Evolutionary conservation across 2,113 vertebrate genomes (phyloP), one percentile per base, ranked within the genome.

Genomic region (Pipra filicauda): DNA sequence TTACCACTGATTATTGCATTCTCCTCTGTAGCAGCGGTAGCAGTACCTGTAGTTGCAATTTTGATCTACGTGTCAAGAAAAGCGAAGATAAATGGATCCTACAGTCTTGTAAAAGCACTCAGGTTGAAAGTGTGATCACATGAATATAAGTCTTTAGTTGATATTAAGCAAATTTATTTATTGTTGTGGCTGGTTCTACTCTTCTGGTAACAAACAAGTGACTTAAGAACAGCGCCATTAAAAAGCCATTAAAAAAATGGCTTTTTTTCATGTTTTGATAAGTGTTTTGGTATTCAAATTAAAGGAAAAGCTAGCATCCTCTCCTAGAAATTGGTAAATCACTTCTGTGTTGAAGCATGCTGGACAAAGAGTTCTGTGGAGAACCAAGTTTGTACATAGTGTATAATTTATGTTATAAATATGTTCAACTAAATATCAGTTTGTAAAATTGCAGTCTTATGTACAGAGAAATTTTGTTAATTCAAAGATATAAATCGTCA

Each of bases 61-160:
- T 93, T 98, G 70, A 70, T 98, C 79, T 98, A 98, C 54, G 80
- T 97, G 70, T 97, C 97, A 64, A 97, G 98, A 85, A 97, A 96
- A 94, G 96, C 97, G 71, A 98, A 97, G 75, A 91, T 98, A 93
- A 98, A 97, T 91, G 98, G 98, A 30, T 98, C 98, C 15, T 98
- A 98, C 91, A 98, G 97, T 71, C 97, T 98, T 13, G 97, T 98
- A 33, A 96, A 98, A 71, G 97, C 97, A 54, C 85, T 98, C 59
- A 96, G 97, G 77, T 94, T 97, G 49, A 97, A 97, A 96, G 97
- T 98, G 84, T 98, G 96, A 98, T 73, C 8, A 1, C 19, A 7
- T 64, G 54, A 65, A 18, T 70, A 57, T 51, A 86, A 55, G 16
- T 72, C 46, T 46, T 64, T 62, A 59, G 46, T 95, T 80, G 30